Conservation (phyloP, 2,113 vertebrate genomes). For the Todiramphus saurophagus region DNA sequence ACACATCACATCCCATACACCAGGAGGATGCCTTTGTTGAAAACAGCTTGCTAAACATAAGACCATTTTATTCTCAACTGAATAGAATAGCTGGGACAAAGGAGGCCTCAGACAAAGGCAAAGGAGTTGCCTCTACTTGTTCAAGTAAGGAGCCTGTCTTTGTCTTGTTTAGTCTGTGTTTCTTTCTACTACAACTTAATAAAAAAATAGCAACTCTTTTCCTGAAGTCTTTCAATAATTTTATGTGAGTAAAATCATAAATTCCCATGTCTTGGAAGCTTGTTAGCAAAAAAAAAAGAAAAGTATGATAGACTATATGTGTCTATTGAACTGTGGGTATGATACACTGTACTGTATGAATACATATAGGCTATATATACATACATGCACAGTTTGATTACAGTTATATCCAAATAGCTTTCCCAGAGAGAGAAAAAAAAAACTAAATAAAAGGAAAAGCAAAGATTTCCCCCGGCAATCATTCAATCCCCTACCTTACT, state of each 20-base stretch:
- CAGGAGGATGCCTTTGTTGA: neutral
- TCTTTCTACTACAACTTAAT: too few species aligned
- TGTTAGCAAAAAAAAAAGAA: neutral
- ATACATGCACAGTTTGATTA: neutral
- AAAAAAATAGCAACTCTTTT: neutral
- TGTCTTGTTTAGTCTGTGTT: too few species aligned
- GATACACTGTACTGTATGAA: fast-evolving
- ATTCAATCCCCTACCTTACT: fast-evolving
- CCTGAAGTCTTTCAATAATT: neutral
- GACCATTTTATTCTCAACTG: neutral
- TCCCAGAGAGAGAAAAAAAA: neutral
- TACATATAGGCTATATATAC: fast-evolving
- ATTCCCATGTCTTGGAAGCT: neutral
- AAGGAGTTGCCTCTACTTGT: neutral
- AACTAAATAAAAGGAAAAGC: too few species aligned
- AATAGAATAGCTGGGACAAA: neutral
- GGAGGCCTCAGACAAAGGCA: fast-evolving
- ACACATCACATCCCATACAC: neutral
- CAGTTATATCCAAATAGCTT: neutral
- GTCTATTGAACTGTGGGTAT: neutral
- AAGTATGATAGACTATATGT: fast-evolving
- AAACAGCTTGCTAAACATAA: neutral
- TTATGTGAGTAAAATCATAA: neutral
- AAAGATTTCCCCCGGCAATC: neutral
- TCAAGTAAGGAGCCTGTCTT: neutral